Evolutionary conservation across 2,888 invertebrate species (phyloP).

Genomic region (Malacosoma neustria): DNA sequence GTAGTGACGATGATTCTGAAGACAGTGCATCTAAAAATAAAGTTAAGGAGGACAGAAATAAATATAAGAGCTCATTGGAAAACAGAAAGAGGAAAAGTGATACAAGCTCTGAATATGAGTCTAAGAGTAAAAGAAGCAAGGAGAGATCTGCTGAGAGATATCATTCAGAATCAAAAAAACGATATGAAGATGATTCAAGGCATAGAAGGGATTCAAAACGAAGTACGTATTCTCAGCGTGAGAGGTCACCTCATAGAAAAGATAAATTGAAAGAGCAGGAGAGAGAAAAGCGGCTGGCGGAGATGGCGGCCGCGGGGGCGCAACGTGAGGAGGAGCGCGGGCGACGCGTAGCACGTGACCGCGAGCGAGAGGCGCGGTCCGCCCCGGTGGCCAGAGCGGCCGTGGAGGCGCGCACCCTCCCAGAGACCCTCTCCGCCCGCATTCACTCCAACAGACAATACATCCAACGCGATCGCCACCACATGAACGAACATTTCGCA

Average conservation of each 20-base stretch:
- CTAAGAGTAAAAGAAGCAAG: not conserved
- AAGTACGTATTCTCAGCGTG: slow-evolving; percentile 3
- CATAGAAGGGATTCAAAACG: not conserved
- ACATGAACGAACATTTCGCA: slow-evolving; percentile 91
- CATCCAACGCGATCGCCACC: slow-evolving; percentile 85
- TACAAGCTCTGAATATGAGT: not conserved
- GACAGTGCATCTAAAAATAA: slow-evolving; percentile 7
- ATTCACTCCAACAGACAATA: slow-evolving; percentile 92
- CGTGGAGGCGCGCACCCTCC: slow-evolving; percentile 72
- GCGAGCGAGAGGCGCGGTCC: slow-evolving; percentile 43
- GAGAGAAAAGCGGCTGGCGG: slow-evolving; percentile 73
- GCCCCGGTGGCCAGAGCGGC: slow-evolving; percentile 78
- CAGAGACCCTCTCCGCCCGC: slow-evolving; percentile 85
- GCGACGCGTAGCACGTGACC: slow-evolving; percentile 76
- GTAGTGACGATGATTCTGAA: slow-evolving; percentile 15
- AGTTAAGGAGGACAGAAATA: not conserved
- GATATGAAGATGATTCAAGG: not conserved
- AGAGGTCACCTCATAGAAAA: slow-evolving; percentile 15
- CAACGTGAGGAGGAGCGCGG: slow-evolving; percentile 80
- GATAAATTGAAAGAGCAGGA: slow-evolving; percentile 58
- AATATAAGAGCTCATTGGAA: not conserved
- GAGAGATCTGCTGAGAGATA: not conserved
- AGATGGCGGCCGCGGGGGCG: slow-evolving; percentile 89
- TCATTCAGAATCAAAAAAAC: not conserved
- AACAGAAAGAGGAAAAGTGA: not conserved